Evolutionary conservation across 2,888 invertebrate genomes (phyloP), one percentile per base, ranked within the genome.

Genomic region (Dasypolia templi): DNA sequence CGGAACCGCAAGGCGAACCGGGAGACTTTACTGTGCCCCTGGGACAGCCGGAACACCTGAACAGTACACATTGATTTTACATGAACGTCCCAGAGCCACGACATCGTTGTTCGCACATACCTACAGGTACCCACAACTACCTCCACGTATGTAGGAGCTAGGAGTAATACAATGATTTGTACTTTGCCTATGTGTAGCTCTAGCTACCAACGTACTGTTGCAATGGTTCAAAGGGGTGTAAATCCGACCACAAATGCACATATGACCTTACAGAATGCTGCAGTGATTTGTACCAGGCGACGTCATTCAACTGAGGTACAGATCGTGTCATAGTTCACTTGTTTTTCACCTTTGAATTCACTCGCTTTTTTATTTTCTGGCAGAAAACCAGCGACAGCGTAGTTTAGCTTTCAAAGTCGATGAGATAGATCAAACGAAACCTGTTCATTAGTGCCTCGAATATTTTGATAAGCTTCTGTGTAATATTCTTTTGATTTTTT

Each of bases 1-100:
- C 77, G 81, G 75, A 72, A 82, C 86, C 83, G 80, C 86, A 86
- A 85, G 88, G 87, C 90, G 87, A 87, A 83, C 85, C 81, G 87
- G 83, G 91, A 89, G 91, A 90, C 89, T 92, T 91, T 92, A 93
- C 88, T 85, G 89, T 89, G 80, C 93, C 91, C 91, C 70, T 62
- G 93, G 90, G 93, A 92, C 82, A 63, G 63, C 67, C 82, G 86
- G 87, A 87, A 89, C 92, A 92, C 92, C 92, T 90, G 91, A 90
- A 88, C 84, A 80, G 82, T 77, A 80, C 78, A 86, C 88, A 87
- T 87, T 87, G 91, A 90, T 91, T 91, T 87, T 87, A 87, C 89
- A 87, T 89, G 89, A 88, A 85, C 87, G 73, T 82, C 83, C 83
- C 61, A 83, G 72, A 72, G 79, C 83, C 74, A 76, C 80, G 72